These are phyloP conservation scores for Yponomeuta sedellus DNA, from an alignment of 2,888 invertebrate species.

Conservation along the genomic window DNA sequence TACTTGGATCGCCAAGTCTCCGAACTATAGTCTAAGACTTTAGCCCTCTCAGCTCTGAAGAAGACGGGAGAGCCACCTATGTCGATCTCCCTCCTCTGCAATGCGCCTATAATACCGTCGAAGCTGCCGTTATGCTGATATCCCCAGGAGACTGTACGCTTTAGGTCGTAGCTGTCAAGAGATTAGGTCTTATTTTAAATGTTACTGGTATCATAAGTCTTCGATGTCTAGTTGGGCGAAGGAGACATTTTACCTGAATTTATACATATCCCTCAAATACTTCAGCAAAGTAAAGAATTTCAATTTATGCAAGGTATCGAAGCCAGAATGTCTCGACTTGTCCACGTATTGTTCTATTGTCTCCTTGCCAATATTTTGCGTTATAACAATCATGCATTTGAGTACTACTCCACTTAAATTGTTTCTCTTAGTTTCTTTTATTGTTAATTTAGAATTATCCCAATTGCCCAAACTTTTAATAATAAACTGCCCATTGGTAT, in stretches of 20 bases:
- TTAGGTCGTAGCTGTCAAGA: slow-evolving; percentile 53
- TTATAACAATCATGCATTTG: slow-evolving; percentile 72
- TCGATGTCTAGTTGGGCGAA: background rate
- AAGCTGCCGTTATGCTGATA: slow-evolving; percentile 78
- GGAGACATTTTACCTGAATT: slow-evolving; percentile 75
- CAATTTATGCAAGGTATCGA: slow-evolving; percentile 80
- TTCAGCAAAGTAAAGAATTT: slow-evolving; percentile 75
- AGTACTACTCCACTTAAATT: slow-evolving; percentile 75
- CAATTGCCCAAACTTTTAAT: slow-evolving; percentile 67
- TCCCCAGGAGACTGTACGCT: slow-evolving; percentile 78
- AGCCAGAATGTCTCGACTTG: slow-evolving; percentile 63
- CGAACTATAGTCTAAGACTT: slow-evolving; percentile 75
- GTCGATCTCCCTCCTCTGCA: slow-evolving; percentile 76
- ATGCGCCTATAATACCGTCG: slow-evolving; percentile 79
- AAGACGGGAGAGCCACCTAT: slow-evolving; percentile 81
- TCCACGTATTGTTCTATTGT: slow-evolving; percentile 45
- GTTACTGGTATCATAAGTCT: background rate
- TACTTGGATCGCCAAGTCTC: slow-evolving; percentile 80
- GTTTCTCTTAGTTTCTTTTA: slow-evolving; percentile 51
- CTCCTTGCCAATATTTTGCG: slow-evolving; percentile 48
- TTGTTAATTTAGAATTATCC: slow-evolving; percentile 40
- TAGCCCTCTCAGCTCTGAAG: slow-evolving; percentile 78
- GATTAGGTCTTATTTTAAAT: slow-evolving; percentile 1
- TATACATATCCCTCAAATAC: slow-evolving; percentile 79
- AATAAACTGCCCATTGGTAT: slow-evolving; percentile 67